These are phyloP conservation scores for Hormaphis cornu DNA, from an alignment of 1,140 invertebrate genomes.

Conservation along the genomic window DNA sequence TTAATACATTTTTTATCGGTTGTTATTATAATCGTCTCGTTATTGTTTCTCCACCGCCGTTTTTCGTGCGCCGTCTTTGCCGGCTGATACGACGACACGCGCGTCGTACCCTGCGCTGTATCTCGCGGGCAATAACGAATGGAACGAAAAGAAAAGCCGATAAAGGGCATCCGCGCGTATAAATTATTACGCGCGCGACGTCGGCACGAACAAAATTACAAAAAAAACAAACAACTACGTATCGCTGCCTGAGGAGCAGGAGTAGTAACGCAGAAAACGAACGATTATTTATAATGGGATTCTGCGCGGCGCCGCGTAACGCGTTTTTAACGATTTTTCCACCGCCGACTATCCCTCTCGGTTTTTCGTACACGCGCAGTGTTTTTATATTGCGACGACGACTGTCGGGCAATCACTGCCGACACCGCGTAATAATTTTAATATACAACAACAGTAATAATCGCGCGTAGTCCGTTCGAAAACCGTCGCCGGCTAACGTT, in stretches of 20 bases:
- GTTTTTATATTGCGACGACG: no score
- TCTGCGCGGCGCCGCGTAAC: neutral
- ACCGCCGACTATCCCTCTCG: no score
- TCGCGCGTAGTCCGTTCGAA: neutral
- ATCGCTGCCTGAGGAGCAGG: neutral
- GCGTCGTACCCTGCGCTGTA: no score
- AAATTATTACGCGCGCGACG: neutral
- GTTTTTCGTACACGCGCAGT: no score
- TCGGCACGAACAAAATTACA: neutral
- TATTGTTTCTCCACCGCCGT: neutral
- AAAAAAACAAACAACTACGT: neutral
- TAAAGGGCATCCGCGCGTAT: slow-evolving; percentile 12
- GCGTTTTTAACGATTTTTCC: neutral
- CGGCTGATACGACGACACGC: no score
- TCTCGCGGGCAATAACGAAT: neutral
- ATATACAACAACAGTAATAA: neutral
- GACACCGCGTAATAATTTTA: neutral
- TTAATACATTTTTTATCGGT: no score
- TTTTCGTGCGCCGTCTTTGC: neutral
- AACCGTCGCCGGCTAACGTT: no score
- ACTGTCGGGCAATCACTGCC: neutral
- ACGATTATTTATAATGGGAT: no score
- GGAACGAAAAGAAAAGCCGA: neutral
- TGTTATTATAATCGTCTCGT: slow-evolving; percentile 5
- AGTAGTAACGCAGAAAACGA: neutral